Evolutionary conservation across 1,140 invertebrate genomes (phyloP).

Genomic region (Phthorimaea operculella): DNA sequence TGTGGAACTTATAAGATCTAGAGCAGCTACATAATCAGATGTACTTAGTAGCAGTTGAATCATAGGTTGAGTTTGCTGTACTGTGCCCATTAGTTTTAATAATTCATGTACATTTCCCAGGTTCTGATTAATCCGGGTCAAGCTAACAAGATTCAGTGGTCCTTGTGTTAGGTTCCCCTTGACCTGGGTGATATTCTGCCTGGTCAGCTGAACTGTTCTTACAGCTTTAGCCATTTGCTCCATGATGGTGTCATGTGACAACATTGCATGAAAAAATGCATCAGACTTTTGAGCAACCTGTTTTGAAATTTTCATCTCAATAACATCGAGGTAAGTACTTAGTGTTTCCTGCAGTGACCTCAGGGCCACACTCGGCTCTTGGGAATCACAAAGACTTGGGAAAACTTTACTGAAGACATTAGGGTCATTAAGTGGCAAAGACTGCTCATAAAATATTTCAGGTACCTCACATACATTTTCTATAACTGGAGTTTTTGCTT

Average conservation of each 20-base stretch:
- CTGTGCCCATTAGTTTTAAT: constrained; percentile 92
- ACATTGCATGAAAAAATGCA: constrained; percentile 97
- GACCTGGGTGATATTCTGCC: constrained; percentile 75
- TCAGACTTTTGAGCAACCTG: constrained; percentile 96
- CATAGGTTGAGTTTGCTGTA: constrained; percentile 97
- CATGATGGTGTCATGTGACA: constrained; percentile 93
- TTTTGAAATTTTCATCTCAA: constrained; percentile 94
- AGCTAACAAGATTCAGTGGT: constrained; percentile 81
- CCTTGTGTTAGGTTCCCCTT: constrained; percentile 83
- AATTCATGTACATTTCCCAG: constrained; percentile 75
- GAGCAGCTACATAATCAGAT: constrained; percentile 96
- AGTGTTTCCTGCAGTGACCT: constrained; percentile 73
- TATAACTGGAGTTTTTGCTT: constrained; percentile 41
- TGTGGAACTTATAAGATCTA: constrained; percentile 96
- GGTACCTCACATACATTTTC: constrained; percentile 74
- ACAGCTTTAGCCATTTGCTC: constrained; percentile 88
- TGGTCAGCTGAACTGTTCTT: constrained; percentile 80
- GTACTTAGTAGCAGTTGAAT: constrained; percentile 95
- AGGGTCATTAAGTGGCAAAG: constrained; percentile 83
- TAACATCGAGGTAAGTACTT: constrained; percentile 95
- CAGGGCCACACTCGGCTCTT: constrained; percentile 54
- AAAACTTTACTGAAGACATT: constrained; percentile 91
- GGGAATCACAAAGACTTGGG: constrained; percentile 67
- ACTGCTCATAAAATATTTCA: constrained; percentile 86
- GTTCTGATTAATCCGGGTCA: constrained; percentile 73